Percentiles rank a stretch among this genome's conserved stretches.
phyloP scores from a whole-genome alignment of 2,113 vertebrate species.

The Calyptomena viridis region DNA sequence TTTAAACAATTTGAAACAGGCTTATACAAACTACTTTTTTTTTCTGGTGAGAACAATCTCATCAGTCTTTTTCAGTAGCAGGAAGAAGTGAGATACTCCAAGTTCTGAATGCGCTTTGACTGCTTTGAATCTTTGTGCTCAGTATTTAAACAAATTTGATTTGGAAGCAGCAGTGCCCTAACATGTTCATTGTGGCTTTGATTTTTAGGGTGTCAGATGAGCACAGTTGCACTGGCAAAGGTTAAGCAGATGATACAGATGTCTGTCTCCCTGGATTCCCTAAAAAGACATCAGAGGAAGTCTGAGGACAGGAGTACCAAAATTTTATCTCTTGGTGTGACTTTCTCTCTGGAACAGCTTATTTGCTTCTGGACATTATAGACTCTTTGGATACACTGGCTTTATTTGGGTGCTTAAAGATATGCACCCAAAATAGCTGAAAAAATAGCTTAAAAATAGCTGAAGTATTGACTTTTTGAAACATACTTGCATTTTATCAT shows the following conservation, averaged over 20 bases:
- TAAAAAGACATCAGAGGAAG: not conserved
- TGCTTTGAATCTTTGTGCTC: not conserved
- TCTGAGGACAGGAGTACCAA: not conserved
- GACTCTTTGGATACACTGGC: not conserved
- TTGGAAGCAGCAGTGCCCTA: not conserved
- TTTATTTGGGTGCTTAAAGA: not conserved
- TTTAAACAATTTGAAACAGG: not conserved
- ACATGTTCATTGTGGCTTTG: not conserved
- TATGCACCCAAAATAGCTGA: accelerated
- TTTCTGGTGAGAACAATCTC: not conserved
- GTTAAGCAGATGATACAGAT: not conserved
- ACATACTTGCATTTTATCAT: not conserved
- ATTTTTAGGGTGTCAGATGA: not conserved
- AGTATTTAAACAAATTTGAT: not conserved
- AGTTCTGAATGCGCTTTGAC: not conserved
- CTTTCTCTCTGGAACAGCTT: not conserved
- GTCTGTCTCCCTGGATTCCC: not conserved
- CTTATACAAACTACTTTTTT: not conserved
- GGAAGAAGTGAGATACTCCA: not conserved
- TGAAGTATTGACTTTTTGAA: not conserved
- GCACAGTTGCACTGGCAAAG: not conserved
- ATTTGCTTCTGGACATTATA: not conserved
- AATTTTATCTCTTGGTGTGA: not conserved
- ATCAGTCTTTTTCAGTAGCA: not conserved
- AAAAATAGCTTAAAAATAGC: too few relatives aligned